A percentile compares a stretch with the other conserved stretches of the same genome.
Conservation (phyloP, 1,140 invertebrate genomes). For the Drosophila seguyi region DNA sequence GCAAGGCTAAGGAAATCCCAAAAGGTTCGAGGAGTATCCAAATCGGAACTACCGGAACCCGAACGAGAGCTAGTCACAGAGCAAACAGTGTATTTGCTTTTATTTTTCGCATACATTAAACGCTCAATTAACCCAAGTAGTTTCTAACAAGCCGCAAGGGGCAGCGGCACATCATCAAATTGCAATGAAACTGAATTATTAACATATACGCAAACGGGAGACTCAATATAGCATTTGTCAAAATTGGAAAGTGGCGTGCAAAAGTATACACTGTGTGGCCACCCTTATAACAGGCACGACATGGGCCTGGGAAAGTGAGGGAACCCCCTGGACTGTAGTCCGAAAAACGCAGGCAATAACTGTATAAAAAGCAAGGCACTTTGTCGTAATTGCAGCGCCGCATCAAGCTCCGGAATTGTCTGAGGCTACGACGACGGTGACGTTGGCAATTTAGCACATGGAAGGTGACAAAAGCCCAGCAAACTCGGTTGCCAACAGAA, state of each 20-base stretch:
- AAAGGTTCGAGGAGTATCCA: not conserved
- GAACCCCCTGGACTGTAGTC: constrained; percentile 11
- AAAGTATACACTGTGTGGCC: constrained; percentile 4
- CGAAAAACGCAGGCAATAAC: constrained; percentile 34
- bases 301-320: constrained; percentile 10
- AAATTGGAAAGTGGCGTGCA: constrained; percentile 41
- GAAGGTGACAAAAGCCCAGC: constrained; percentile 52
- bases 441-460: constrained; percentile 47
- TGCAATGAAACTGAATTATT: constrained; percentile 17
- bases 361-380: constrained; percentile 36
- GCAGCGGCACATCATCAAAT: constrained; percentile 11
- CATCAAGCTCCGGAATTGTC: constrained; percentile 26
- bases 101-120: constrained; percentile 40
- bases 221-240: not conserved
- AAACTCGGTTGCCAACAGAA: constrained; percentile 32
- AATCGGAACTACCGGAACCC: constrained; percentile 1
- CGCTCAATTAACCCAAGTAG: constrained; percentile 42
- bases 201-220: constrained; percentile 16
- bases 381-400: constrained; percentile 37
- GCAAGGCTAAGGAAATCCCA: constrained; percentile 28
- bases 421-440: constrained; percentile 8
- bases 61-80: not conserved
- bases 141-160: constrained; percentile 29
- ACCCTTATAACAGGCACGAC: constrained; percentile 9
- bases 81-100: constrained; percentile 3